phyloP scores from a whole-genome alignment of 1,140 invertebrate genomes.

The Mercenaria mercenaria region DNA sequence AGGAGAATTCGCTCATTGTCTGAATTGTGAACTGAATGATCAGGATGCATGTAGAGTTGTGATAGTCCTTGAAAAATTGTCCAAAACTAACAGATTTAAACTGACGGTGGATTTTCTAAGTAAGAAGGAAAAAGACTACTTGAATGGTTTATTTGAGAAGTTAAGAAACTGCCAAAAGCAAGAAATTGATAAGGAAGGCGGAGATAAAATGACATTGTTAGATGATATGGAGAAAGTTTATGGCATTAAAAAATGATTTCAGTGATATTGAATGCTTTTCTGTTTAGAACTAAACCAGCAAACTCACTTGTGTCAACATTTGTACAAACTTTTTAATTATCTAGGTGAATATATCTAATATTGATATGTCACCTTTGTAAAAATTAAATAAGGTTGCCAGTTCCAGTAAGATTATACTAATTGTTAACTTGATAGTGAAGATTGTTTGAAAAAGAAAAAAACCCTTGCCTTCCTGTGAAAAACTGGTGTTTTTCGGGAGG shows the following conservation, averaged over 20 bases:
- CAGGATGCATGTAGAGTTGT: not conserved
- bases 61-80: constrained; percentile 29
- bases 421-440: no score
- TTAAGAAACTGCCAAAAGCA: not conserved
- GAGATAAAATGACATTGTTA: not conserved
- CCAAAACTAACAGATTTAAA: constrained; percentile 55
- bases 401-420: no score
- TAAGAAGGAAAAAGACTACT: constrained; percentile 42
- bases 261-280: not conserved
- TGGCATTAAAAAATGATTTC: constrained; percentile 30
- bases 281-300: not conserved
- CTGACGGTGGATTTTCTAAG: constrained; percentile 62
- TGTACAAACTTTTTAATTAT: no score
- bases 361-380: no score
- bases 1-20: constrained; percentile 50
- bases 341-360: no score
- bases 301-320: no score
- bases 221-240: constrained; percentile 1
- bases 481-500: no score
- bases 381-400: no score
- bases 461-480: no score
- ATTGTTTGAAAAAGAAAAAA: no score
- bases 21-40: constrained; percentile 44
- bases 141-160: constrained; percentile 38
- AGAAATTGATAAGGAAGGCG: not conserved